Evolutionary conservation across 2,797 vertebrate genomes (phyloP), one percentile per base, ranked within the genome.

Genomic region (Numenius phaeopus): DNA sequence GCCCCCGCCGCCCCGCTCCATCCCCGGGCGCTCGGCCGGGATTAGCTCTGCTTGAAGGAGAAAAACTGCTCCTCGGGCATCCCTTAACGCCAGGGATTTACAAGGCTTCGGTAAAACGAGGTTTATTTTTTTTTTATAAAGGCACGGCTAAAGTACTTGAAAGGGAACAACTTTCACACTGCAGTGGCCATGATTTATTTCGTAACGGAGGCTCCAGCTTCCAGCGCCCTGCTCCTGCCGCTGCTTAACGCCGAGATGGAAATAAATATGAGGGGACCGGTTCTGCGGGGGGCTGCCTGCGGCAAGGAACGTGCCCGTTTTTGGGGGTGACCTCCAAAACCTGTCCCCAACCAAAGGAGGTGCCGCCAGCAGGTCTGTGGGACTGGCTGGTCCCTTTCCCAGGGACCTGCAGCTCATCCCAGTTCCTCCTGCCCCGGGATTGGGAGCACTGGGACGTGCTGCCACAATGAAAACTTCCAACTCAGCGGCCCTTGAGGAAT

Each of bases 291-390:
- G 61, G 50, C 47, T 0, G 14, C 42, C 62, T 21, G 42, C 3
- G n/a, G 26, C 0, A 0, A 11, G 65, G 49, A 52, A 46, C 0
- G 26, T n/a, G 29, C 54, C n/a, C 67, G 1, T 9, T 46, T 37
- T 24, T 15, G 26, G 42, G 84, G 64, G 14, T 30, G 61, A 59
- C 15, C 62, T 54, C 70, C 77, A 34, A 46, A 89, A 24, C 2
- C 54, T 40, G 4, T 3, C 13, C 39, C 71, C 62, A 21, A 10
- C 8, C 0, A 26, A 16, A 10, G 0, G 4, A 32, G 77, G 27
- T 23, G 39, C 76, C 39, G 78, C 37, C 57, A 37, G 6, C n/a
- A 7, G 59, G 34, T 21, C 20, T 49, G 32, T 7, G 34, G 83
- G 72, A 23, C 4, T 2, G 23, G 62, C 14, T 2, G 20, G n/a